Percentiles rank a stretch among this genome's conserved stretches.
These are phyloP conservation scores for Hydra vulgaris DNA, from an alignment of 30 jellyfish, hydroid and myxozoan genomes.

Conservation along the genomic window DNA sequence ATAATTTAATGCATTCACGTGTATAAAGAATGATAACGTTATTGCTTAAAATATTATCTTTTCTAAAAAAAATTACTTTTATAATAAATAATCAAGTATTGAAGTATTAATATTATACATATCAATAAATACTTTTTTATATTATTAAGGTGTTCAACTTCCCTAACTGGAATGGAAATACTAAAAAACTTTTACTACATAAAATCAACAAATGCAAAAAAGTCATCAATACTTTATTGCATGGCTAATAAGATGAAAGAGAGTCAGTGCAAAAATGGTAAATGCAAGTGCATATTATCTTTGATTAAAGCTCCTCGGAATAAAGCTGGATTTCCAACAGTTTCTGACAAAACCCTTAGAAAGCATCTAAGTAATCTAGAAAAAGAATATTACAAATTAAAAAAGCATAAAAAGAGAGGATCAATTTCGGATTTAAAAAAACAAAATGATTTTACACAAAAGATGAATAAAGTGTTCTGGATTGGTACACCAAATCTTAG, in stretches of 20 bases:
- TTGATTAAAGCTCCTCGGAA: background rate
- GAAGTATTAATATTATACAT: background rate
- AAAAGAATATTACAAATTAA: background rate
- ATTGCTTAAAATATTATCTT: too few species aligned
- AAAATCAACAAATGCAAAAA: background rate
- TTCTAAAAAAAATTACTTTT: too few species aligned
- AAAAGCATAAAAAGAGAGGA: background rate
- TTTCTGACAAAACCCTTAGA: background rate
- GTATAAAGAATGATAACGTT: too few species aligned
- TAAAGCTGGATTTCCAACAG: background rate
- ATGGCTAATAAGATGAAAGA: background rate
- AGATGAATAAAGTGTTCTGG: background rate
- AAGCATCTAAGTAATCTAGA: background rate
- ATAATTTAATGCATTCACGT: too few species aligned
- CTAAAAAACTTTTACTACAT: background rate
- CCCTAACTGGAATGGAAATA: background rate
- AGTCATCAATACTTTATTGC: background rate
- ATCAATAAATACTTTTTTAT: background rate
- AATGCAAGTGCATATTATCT: background rate
- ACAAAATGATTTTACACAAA: background rate
- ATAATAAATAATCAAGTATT: background rate
- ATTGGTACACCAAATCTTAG: background rate
- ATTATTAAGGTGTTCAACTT: background rate
- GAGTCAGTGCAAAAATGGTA: background rate
- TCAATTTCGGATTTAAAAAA: background rate